These are phyloP conservation scores for Ceyx melanurus DNA, from an alignment of 2,113 vertebrate genomes.

Conservation along the genomic window DNA sequence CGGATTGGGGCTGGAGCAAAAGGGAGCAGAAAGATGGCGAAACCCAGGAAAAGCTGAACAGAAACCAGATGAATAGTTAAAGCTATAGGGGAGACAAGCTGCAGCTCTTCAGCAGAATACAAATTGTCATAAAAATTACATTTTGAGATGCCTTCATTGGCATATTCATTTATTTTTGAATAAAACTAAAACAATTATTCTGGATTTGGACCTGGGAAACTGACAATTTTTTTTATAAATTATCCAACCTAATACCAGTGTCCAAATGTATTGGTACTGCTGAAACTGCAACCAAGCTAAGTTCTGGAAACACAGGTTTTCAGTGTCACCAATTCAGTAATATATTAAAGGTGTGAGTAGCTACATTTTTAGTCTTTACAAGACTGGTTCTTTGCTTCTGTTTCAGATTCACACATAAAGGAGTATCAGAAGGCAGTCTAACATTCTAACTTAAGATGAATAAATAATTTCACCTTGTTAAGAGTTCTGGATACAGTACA, in stretches of 20 bases:
- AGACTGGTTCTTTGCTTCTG: not conserved
- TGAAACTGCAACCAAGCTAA: not conserved
- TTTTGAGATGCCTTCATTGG: not conserved
- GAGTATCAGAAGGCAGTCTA: not conserved
- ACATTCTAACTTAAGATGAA: not conserved
- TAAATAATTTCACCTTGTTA: not conserved
- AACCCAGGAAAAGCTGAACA: constrained; percentile 85
- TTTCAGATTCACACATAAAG: not conserved
- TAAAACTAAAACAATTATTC: not conserved
- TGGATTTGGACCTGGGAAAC: not conserved
- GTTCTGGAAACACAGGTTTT: not conserved
- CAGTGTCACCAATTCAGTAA: not conserved
- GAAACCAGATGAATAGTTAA: constrained; percentile 33
- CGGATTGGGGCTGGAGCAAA: constrained; percentile 81
- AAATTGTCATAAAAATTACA: not conserved
- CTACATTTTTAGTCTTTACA: not conserved
- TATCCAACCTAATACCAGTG: not conserved
- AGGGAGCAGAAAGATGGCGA: constrained; percentile 87
- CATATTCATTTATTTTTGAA: not conserved
- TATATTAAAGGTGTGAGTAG: not conserved
- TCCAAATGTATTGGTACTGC: not conserved
- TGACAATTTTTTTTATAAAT: not conserved
- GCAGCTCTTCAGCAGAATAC: not conserved
- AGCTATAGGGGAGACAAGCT: not conserved
- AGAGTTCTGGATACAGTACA: not conserved